Evolutionary conservation across 2,888 invertebrate genomes (phyloP), one percentile per base, ranked within the genome.

Genomic region (Drosophila longiperda): DNA sequence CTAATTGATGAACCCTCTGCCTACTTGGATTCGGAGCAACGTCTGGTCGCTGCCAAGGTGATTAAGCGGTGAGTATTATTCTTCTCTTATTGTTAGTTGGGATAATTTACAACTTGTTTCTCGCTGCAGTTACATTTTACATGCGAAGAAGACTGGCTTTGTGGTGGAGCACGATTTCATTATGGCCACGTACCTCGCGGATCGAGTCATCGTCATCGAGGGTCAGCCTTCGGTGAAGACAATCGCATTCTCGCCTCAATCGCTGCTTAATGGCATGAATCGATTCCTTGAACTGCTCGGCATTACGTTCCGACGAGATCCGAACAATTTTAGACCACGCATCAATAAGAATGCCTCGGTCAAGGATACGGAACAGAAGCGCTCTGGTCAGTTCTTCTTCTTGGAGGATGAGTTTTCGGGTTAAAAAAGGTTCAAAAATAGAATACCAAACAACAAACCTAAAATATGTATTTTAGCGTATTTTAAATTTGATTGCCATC

Each of bases 131-230:
- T 99, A 99, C 93, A 99, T 99, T 92, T 95, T 99, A 50, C 99
- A 99, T 91, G 99, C 99, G 0, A 99, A 99, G 94, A 98, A 99
- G 93, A 99, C 99, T 9, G 99, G 99, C 15, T 99, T 99, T 93
- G 97, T 99, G 20, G 99, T 99, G 1, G 99, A 99, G 95, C 99
- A 99, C 96, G 99, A 99, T 94, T 99, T 99, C 93, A 99, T 99
- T 82, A 99, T 99, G 99, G 99, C 99, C 20, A 99, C 99, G 0
- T 99, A 99, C 93, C 95, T 99, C 75, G 98, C 99, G 1, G 99
- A 99, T 93, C 95, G 99, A 50, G 99, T 99, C 4, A 99, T 99
- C 82, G 99, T 99, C 57, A 99, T 99, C 93, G 99, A 99, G 91
- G 99, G 99, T 55, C 94, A 94, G 50, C 99, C 99, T 0, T 99